Percentiles rank a stretch among this genome's conserved stretches.
Conservation (phyloP, 2,888 invertebrate species). For the Yponomeuta evonymella region DNA sequence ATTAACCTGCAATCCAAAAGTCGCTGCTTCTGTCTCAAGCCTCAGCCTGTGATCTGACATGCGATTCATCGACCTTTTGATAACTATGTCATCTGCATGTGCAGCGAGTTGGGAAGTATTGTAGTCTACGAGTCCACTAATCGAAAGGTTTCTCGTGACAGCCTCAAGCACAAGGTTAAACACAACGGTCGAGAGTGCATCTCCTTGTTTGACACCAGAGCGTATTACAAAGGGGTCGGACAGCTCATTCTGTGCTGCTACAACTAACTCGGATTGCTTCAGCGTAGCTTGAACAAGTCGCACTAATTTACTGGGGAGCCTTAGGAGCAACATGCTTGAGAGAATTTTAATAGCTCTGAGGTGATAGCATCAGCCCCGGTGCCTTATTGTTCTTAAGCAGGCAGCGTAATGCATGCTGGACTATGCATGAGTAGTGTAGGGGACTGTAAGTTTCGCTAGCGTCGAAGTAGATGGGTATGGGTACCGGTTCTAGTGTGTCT, state of each 20-base stretch:
- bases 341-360: too few relatives aligned
- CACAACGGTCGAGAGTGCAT: not conserved
- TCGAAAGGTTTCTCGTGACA: not conserved
- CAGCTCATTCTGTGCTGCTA: not conserved
- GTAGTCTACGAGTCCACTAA: not conserved
- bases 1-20: not conserved
- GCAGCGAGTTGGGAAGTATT: not conserved
- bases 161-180: not conserved
- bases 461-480: too few relatives aligned
- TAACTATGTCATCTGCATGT: not conserved
- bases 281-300: too few relatives aligned
- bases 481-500: too few relatives aligned
- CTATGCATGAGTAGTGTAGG: too few relatives aligned
- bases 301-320: too few relatives aligned
- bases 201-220: not conserved
- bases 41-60: too few relatives aligned
- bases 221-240: not conserved
- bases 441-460: too few relatives aligned
- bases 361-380: too few relatives aligned
- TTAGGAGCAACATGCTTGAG: too few relatives aligned
- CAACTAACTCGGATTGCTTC: conserved; percentile 24
- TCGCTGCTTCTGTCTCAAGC: not conserved
- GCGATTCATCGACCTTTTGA: not conserved
- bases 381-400: too few relatives aligned
- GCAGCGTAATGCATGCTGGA: too few relatives aligned